These are phyloP conservation scores for Hymenochirus boettgeri DNA, from an alignment of 2,113 vertebrate genomes.

Conservation along the genomic window DNA sequence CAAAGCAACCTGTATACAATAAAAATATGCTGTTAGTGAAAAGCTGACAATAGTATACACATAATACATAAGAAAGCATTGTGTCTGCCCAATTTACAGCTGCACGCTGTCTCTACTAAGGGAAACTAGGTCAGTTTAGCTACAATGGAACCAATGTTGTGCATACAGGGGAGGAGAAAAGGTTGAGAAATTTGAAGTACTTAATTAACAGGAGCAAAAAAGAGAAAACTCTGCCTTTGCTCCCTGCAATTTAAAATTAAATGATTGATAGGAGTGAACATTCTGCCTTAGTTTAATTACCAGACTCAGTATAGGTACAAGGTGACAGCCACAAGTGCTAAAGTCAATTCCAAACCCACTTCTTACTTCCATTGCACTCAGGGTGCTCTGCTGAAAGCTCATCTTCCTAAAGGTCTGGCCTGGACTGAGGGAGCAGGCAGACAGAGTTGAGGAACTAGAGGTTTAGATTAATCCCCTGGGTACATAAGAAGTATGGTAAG, in stretches of 20 bases:
- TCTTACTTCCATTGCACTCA: no score
- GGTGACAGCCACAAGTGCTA: no score
- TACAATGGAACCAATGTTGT: conserved; percentile 16
- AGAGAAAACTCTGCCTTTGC: background rate
- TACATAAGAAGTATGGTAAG: no score
- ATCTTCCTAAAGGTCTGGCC: no score
- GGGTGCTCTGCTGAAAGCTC: no score
- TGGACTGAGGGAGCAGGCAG: no score
- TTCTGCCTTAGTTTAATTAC: no score
- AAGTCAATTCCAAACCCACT: no score
- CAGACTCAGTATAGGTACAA: no score
- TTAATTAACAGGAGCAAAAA: background rate
- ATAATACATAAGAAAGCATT: conserved; percentile 11
- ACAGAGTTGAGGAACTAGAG: no score
- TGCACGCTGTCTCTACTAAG: conserved; percentile 7
- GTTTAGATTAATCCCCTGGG: no score
- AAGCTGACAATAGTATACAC: conserved; percentile 7
- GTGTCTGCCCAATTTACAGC: conserved; percentile 12
- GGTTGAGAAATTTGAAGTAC: background rate
- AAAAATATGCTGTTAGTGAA: conserved; percentile 27
- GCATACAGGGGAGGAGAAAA: background rate
- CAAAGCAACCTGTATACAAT: conserved; percentile 84
- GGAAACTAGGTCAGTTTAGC: conserved; percentile 27
- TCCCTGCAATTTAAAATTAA: background rate
- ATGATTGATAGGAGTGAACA: no score